Evolutionary conservation across 2,113 vertebrate genomes (phyloP).

Genomic region (Alouatta palliata): DNA sequence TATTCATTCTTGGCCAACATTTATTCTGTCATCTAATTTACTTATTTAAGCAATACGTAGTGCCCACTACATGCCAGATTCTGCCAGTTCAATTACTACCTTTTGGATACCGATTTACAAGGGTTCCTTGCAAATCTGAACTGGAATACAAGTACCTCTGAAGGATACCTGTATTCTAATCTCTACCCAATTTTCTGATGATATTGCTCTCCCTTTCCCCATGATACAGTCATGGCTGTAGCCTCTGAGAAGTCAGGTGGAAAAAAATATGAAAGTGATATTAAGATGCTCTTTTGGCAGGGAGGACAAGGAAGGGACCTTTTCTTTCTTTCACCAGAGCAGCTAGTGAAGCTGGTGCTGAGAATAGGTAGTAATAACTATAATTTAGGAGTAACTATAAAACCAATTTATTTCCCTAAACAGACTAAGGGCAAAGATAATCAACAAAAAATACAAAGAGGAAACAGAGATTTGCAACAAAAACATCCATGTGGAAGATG

Average conservation of each 20-base stretch:
- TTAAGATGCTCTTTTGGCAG: not conserved
- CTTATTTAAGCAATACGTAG: not conserved
- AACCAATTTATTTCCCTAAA: conserved; percentile 34
- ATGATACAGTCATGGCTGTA: not conserved
- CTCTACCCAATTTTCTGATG: not conserved
- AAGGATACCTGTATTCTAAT: not conserved
- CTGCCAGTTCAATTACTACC: not conserved
- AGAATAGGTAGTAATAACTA: not conserved
- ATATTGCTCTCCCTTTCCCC: not conserved
- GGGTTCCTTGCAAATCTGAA: not conserved
- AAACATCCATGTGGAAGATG: not conserved
- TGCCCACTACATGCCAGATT: not conserved
- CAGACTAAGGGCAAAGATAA: not conserved
- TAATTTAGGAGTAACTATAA: conserved; percentile 5
- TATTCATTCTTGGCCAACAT: not conserved
- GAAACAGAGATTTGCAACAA: not conserved
- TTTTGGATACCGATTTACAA: not conserved
- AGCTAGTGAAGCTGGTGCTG: not conserved
- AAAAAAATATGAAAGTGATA: not conserved
- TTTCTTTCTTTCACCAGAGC: not conserved
- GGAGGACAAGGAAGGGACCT: not conserved
- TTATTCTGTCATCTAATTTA: not conserved
- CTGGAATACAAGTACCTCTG: not conserved
- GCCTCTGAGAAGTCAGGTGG: not conserved
- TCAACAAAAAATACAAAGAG: not conserved